Conservation (phyloP, 2,797 vertebrate species). For the Pantherophis vulpinus region DNA sequence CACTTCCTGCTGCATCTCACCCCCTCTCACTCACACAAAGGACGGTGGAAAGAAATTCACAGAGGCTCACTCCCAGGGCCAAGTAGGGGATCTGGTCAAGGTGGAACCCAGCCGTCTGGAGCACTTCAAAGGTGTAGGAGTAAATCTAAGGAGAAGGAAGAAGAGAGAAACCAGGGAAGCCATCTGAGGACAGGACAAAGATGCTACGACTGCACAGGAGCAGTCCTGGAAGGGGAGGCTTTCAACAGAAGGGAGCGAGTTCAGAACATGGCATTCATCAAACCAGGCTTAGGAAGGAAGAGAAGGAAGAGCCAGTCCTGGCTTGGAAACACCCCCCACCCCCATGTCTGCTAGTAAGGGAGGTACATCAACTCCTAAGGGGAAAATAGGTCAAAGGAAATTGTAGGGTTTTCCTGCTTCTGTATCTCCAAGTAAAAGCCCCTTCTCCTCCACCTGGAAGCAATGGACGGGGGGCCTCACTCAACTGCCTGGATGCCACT, state of each 20-base stretch:
- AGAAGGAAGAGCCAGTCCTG: not conserved
- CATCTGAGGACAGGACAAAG: not conserved
- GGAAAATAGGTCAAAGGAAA: not conserved
- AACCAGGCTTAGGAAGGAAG: not conserved
- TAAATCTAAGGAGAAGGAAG: slow-evolving; percentile 75
- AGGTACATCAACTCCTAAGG: not conserved
- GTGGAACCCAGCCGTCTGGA: slow-evolving; percentile 81
- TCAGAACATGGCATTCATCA: not conserved
- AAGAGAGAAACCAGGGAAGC: not conserved
- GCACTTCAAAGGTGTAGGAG: slow-evolving; percentile 87
- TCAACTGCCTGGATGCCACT: slow-evolving; percentile 87
- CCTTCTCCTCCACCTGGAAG: not conserved
- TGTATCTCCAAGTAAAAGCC: not conserved
- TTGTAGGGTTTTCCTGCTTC: not conserved
- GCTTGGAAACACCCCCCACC: not conserved
- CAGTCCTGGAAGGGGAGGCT: not conserved
- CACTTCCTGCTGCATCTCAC: not conserved
- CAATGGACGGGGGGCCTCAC: slow-evolving; percentile 10
- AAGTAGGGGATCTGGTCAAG: slow-evolving; percentile 75
- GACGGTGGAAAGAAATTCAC: slow-evolving; percentile 82
- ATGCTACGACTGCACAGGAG: not conserved
- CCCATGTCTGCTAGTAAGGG: too few species aligned
- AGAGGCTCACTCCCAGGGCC: slow-evolving; percentile 82
- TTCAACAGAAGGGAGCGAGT: not conserved
- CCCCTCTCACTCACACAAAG: slow-evolving; percentile 79